phyloP scores from a whole-genome alignment of 2,888 invertebrate species.

The Thereva nobilitata region DNA sequence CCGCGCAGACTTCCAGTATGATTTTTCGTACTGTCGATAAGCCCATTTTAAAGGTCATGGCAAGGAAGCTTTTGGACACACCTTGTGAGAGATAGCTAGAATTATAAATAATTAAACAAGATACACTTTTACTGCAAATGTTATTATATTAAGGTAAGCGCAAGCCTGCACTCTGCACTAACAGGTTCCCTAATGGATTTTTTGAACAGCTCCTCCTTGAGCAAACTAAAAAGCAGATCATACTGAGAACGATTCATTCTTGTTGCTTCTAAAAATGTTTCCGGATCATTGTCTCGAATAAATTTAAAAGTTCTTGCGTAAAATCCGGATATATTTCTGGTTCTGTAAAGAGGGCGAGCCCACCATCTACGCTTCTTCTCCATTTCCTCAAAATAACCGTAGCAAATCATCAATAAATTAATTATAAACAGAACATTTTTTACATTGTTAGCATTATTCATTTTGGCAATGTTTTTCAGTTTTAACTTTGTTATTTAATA shows the following conservation, averaged over 20 bases:
- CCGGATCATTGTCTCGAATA: background rate
- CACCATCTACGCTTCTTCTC: too few species aligned
- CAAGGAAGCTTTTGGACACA: background rate
- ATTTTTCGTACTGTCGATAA: constrained; percentile 22
- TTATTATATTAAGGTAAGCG: constrained; percentile 24
- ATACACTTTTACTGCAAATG: background rate
- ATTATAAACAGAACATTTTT: too few species aligned
- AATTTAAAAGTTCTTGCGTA: background rate
- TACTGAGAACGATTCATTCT: background rate
- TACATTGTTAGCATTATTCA: too few species aligned
- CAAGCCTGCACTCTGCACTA: constrained; percentile 6
- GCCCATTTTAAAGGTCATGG: constrained; percentile 25
- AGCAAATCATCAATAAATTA: too few species aligned
- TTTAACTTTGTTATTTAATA: too few species aligned
- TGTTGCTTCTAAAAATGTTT: constrained; percentile 5
- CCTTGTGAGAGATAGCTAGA: constrained; percentile 23
- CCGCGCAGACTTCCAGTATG: constrained; percentile 22
- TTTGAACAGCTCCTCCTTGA: background rate
- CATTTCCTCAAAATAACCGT: too few species aligned
- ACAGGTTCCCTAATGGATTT: background rate
- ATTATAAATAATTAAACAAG: too few species aligned
- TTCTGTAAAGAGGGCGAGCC: constrained; percentile 4
- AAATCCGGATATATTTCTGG: background rate
- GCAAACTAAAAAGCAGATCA: background rate
- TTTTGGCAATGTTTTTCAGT: too few species aligned